Evolutionary conservation across 2,113 vertebrate species (phyloP).

Genomic region (Willisornis vidua): DNA sequence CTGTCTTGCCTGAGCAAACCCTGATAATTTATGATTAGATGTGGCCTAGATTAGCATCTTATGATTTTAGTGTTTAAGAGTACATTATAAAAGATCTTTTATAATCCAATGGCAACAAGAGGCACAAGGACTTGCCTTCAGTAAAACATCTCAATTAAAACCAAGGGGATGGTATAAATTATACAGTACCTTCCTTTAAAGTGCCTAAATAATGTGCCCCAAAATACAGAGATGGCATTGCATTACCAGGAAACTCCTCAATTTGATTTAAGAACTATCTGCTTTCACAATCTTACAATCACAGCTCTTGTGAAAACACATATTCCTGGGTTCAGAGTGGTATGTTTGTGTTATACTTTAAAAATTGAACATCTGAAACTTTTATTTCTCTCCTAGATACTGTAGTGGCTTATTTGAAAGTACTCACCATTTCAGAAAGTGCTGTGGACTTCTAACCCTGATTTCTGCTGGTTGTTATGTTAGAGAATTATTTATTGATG

Average conservation of each 20-base stretch:
- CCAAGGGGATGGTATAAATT: background rate
- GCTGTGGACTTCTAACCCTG: background rate
- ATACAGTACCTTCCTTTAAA: background rate
- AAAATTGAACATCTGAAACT: background rate
- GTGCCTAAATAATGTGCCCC: background rate
- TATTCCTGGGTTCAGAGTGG: background rate
- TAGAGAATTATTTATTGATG: background rate
- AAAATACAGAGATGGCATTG: background rate
- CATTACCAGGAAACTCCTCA: background rate
- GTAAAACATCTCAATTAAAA: slow-evolving; percentile 1
- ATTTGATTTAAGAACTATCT: background rate
- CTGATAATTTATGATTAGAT: slow-evolving; percentile 27
- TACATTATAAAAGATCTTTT: slow-evolving; percentile 19
- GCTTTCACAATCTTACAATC: background rate
- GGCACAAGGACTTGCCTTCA: background rate
- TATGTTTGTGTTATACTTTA: background rate
- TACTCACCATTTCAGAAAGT: background rate
- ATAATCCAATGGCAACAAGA: background rate
- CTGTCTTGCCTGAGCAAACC: slow-evolving; percentile 42
- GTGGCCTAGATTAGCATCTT: slow-evolving; percentile 49
- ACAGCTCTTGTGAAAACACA: background rate
- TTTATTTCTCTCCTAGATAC: background rate
- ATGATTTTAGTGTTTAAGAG: slow-evolving; percentile 17
- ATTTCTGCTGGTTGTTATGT: background rate
- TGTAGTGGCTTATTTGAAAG: background rate